Evolutionary conservation across 2,113 vertebrate genomes (phyloP).

Genomic region (Cinclus cinclus): DNA sequence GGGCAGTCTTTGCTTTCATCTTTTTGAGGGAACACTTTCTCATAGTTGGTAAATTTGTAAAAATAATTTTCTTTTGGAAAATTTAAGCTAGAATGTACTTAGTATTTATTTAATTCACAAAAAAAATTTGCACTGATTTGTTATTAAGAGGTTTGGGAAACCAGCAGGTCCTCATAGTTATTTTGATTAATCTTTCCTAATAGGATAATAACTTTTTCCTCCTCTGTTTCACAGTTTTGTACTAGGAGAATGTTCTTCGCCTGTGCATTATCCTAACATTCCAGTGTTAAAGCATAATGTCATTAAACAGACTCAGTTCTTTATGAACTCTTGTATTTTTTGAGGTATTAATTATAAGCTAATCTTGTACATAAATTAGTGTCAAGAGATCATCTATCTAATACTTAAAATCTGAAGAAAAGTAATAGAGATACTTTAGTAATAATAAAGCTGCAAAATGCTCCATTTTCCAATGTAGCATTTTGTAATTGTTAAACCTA

Average conservation of each 20-base stretch:
- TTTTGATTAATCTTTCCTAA: neutral
- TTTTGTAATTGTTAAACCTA: neutral
- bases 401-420: neutral
- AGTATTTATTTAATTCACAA: neutral
- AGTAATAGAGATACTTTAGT: neutral
- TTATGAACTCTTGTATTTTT: neutral
- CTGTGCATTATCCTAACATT: neutral
- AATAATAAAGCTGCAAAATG: neutral
- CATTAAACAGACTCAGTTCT: neutral
- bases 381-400: neutral
- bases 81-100: neutral
- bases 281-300: neutral
- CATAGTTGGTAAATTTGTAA: neutral
- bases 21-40: neutral
- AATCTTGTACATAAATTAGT: neutral
- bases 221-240: neutral
- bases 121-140: neutral
- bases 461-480: neutral
- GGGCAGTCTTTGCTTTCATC: neutral
- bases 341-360: neutral
- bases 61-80: neutral
- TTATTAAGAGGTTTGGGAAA: neutral
- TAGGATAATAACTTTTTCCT: neutral
- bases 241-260: neutral
- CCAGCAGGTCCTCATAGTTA: neutral